Percentiles rank a stretch among this genome's conserved stretches.
Evolutionary conservation across 2,797 vertebrate genomes (phyloP).

Genomic region (Oophaga sylvatica): DNA sequence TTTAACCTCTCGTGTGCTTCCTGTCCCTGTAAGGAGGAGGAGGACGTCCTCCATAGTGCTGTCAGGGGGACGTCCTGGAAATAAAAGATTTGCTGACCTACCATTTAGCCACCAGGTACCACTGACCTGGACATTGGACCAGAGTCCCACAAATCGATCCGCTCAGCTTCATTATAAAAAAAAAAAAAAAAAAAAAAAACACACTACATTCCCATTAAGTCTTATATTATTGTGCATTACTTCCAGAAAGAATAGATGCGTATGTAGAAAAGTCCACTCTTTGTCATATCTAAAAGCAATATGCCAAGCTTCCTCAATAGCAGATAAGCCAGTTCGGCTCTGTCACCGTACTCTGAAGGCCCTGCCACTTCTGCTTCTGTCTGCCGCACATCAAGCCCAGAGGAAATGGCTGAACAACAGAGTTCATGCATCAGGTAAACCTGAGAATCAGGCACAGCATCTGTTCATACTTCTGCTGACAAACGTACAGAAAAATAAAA

Average conservation of each 20-base stretch:
- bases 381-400: not conserved
- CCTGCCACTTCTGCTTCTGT: too few relatives aligned
- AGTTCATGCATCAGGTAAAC: not conserved
- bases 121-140: too few relatives aligned
- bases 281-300: not conserved
- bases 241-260: not conserved
- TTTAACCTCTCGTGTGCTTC: too few relatives aligned
- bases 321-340: not conserved
- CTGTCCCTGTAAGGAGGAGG: too few relatives aligned
- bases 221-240: not conserved
- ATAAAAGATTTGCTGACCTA: too few relatives aligned
- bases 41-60: too few relatives aligned
- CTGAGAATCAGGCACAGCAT: not conserved
- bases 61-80: too few relatives aligned
- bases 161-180: too few relatives aligned
- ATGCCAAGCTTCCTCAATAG: not conserved
- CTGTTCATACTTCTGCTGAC: too few relatives aligned
- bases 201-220: not conserved
- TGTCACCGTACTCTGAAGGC: not conserved
- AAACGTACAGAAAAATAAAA: too few relatives aligned
- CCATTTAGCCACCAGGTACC: too few relatives aligned
- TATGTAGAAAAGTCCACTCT: not conserved
- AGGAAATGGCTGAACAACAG: not conserved
- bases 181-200: not conserved
- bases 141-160: too few relatives aligned